Base-by-base conservation (phyloP, 2,797 vertebrate genomes). In the Capromys pilorides region DNA sequence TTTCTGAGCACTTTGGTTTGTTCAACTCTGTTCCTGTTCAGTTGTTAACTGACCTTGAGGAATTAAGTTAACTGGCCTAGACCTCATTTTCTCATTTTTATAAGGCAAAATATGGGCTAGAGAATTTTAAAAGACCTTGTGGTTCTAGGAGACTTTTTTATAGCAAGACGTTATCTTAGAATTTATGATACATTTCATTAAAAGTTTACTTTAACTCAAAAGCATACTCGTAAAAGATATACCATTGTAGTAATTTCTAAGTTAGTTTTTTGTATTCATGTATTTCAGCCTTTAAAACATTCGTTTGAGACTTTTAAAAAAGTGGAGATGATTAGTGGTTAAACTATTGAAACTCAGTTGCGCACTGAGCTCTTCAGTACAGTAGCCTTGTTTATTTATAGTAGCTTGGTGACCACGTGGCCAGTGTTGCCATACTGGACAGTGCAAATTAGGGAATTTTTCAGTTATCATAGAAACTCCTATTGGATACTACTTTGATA, bases 111-210 rank as follows among this genome's bases (percentile, higher is more conserved):
- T 77, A 77, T 31, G 12, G 78, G 31, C n/a, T 62, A 11, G 31
- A 79, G 41, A 36, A 80, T 85, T 80, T 61, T 57, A 73, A 93
- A 90, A 67, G 78, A 67, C 24, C 13, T 13, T 84, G 39, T 79
- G 49, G n/a, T 57, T 91, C 51, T 89, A 59, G 75, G 22, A 89
- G 62, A 62, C 18, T 33, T 84, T 92, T 92, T 93, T 86, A 54
- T 18, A 54, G 39, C 67, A 41, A 45, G 59, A 89, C 21, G 16
- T 19, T 39, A 28, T 75, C 78, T 90, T 73, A 66, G 39, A 51
- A 33, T 36, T 2, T 62, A 9, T 73, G 49, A 39, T 59, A 31
- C 22, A 57, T 71, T 86, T 86, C 31, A 33, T 90, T 79, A 66
- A 73, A 51, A 57, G 67, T 86, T 86, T 64, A 33, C n/a, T 83